Conservation (phyloP, 2,797 vertebrate genomes). For the Molossus molossus region DNA sequence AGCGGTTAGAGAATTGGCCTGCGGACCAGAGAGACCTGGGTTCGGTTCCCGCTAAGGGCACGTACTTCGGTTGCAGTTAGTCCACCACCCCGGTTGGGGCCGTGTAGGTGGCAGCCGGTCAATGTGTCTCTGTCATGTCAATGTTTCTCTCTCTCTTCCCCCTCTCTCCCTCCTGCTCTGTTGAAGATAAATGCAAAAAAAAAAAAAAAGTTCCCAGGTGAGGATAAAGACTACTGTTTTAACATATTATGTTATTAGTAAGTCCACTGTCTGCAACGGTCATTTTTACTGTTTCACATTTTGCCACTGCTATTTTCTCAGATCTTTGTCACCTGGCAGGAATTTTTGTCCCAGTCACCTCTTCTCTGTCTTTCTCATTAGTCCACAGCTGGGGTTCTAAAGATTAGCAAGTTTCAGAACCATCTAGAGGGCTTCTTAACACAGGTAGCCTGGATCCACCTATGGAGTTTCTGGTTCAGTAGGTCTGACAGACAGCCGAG, state of each 20-base stretch:
- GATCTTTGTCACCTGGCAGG: neutral
- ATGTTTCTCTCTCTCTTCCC: too few relatives aligned
- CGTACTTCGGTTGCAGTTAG: too few relatives aligned
- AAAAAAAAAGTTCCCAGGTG: too few relatives aligned
- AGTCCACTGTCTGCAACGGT: neutral
- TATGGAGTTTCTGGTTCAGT: neutral
- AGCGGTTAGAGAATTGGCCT: too few relatives aligned
- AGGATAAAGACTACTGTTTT: neutral
- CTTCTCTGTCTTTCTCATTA: neutral
- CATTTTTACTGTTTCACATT: neutral
- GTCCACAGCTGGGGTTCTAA: neutral
- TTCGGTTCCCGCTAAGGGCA: too few relatives aligned
- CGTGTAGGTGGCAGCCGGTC: too few relatives aligned
- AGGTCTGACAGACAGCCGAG: neutral
- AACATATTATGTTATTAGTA: neutral
- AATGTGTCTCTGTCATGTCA: too few relatives aligned
- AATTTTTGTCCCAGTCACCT: neutral
- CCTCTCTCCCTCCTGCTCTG: too few relatives aligned
- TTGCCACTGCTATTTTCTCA: neutral
- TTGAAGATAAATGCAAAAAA: too few relatives aligned
- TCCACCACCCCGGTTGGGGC: too few relatives aligned
- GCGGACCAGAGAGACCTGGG: too few relatives aligned
- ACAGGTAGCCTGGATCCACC: neutral
- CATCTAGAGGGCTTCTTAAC: neutral
- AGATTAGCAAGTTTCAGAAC: neutral